phyloP scores from a whole-genome alignment of 2,113 vertebrate species.

The Sphyrna mokarran region DNA sequence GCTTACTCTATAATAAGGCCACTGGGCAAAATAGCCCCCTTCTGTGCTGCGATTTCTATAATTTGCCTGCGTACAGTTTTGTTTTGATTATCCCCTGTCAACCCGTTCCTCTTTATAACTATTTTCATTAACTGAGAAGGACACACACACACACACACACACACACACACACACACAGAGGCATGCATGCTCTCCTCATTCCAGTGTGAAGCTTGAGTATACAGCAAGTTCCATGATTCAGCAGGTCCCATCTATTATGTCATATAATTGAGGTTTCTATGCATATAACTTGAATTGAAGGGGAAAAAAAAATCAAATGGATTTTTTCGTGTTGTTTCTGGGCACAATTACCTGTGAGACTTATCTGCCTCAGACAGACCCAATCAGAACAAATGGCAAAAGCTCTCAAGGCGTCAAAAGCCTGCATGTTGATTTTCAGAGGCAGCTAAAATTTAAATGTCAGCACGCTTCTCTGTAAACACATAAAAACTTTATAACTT shows the following conservation, averaged over 20 bases:
- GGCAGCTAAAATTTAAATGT: slow-evolving; percentile 28
- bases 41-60: neutral
- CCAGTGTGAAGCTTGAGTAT: neutral
- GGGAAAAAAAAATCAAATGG: neutral
- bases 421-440: neutral
- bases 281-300: neutral
- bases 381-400: slow-evolving; percentile 37
- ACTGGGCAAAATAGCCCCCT: neutral
- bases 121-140: neutral
- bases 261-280: neutral
- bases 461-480: neutral
- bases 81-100: neutral
- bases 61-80: neutral
- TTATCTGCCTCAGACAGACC: slow-evolving; percentile 24
- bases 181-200: neutral
- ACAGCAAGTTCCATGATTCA: slow-evolving; percentile 8
- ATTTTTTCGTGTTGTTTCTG: slow-evolving; percentile 22
- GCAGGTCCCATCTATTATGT: neutral
- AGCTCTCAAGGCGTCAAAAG: slow-evolving; percentile 19
- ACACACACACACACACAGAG: neutral
- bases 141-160: no score
- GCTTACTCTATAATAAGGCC: neutral
- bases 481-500: neutral
- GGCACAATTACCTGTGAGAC: slow-evolving; percentile 4
- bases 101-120: neutral